Conservation (phyloP, 2,797 vertebrate species). For the Schizopygopsis malacanthus region DNA sequence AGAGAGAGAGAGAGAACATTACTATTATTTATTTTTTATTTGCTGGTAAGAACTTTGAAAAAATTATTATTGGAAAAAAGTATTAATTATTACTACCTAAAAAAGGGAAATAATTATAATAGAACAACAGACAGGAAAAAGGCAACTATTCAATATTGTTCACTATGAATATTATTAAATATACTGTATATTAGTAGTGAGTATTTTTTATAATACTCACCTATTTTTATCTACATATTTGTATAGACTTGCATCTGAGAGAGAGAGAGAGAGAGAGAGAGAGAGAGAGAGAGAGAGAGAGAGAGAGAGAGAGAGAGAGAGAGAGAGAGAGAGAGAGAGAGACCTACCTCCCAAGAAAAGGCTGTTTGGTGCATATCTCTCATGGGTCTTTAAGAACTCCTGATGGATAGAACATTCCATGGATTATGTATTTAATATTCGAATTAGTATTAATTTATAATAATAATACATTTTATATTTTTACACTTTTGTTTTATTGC, state of each 20-base stretch:
- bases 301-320: no score
- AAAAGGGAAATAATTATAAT: neutral
- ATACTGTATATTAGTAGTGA: neutral
- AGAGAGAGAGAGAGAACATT: neutral
- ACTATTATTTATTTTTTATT: neutral
- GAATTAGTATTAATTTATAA: neutral
- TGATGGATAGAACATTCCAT: conserved; percentile 58
- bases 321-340: neutral
- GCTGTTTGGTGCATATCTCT: conserved; percentile 78
- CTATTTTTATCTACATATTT: neutral
- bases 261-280: neutral
- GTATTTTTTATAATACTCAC: neutral
- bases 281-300: neutral
- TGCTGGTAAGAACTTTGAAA: neutral
- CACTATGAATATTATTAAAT: neutral
- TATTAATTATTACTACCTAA: neutral
- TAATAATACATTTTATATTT: neutral
- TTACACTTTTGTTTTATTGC: no score
- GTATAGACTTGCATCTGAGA: neutral
- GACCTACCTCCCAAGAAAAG: conserved; percentile 88
- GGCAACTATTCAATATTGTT: conserved; percentile 13
- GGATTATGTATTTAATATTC: neutral
- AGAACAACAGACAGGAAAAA: neutral
- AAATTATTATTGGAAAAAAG: neutral
- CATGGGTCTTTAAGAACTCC: conserved; percentile 84